phyloP scores from a whole-genome alignment of 2,888 invertebrate genomes.

The Phytoseiulus persimilis region DNA sequence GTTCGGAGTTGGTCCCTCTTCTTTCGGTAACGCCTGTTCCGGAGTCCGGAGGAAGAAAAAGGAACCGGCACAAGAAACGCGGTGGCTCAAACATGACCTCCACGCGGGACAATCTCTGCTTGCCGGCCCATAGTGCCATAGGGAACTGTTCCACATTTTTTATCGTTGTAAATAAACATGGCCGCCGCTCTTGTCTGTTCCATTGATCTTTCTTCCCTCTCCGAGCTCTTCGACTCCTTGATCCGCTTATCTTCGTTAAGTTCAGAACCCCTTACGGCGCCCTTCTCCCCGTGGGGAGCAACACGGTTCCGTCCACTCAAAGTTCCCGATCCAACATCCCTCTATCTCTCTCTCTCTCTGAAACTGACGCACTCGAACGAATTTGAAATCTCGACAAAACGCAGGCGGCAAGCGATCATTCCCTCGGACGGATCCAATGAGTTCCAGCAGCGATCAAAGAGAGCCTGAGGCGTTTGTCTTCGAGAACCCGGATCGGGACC shows the following conservation, averaged over 20 bases:
- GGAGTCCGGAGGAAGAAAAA: too few species aligned
- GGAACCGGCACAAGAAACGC: too few species aligned
- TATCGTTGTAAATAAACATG: neutral
- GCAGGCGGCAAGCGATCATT: neutral
- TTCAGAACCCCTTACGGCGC: neutral
- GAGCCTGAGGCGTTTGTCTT: neutral
- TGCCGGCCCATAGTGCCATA: neutral
- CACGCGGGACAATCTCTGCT: neutral
- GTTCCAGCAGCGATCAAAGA: neutral
- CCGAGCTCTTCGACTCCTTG: neutral
- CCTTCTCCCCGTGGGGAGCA: neutral
- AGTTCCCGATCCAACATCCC: neutral
- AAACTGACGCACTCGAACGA: neutral
- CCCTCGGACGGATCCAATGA: neutral
- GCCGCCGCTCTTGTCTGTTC: neutral
- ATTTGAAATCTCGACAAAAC: neutral
- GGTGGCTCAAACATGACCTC: neutral
- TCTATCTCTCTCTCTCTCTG: neutral
- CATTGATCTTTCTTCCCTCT: neutral
- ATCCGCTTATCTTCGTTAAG: conserved; percentile 5
- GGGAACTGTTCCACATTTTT: neutral
- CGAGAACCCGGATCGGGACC: neutral
- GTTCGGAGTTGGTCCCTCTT: too few species aligned
- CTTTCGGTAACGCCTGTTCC: too few species aligned
- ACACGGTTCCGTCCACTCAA: neutral